Evolutionary conservation across 1,140 invertebrate species (phyloP).

Genomic region (Nebria ingens): DNA sequence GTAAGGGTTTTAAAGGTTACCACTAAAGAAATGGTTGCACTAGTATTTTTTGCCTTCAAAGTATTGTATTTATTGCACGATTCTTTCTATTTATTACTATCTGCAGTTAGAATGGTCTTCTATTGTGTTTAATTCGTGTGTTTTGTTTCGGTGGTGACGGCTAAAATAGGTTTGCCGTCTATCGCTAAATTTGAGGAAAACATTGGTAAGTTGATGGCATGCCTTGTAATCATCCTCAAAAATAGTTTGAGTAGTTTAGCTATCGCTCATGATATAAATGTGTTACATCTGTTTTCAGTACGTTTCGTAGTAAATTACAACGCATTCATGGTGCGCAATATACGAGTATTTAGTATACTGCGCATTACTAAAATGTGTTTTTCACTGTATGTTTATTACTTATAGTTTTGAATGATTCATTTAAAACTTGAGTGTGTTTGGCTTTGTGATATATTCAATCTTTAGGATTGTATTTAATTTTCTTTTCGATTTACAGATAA

Average conservation of each 20-base stretch:
- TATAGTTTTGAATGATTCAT: background rate
- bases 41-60: background rate
- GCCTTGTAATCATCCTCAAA: no score
- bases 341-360: background rate
- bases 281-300: no score
- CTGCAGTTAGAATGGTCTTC: no score
- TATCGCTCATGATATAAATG: no score
- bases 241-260: no score
- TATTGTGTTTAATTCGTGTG: no score
- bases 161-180: no score
- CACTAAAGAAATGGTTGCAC: background rate
- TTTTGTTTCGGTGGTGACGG: no score
- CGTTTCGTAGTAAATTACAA: background rate
- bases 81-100: background rate
- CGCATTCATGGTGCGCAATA: background rate
- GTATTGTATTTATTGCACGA: background rate
- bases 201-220: no score
- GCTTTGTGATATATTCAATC: no score
- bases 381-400: background rate
- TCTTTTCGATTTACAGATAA: constrained; percentile 28
- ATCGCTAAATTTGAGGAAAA: no score
- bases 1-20: background rate
- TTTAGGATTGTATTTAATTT: background rate
- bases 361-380: background rate
- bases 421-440: constrained; percentile 16